These are phyloP conservation scores for Xiphias gladius DNA, from an alignment of 2,113 vertebrate genomes.

Conservation along the genomic window DNA sequence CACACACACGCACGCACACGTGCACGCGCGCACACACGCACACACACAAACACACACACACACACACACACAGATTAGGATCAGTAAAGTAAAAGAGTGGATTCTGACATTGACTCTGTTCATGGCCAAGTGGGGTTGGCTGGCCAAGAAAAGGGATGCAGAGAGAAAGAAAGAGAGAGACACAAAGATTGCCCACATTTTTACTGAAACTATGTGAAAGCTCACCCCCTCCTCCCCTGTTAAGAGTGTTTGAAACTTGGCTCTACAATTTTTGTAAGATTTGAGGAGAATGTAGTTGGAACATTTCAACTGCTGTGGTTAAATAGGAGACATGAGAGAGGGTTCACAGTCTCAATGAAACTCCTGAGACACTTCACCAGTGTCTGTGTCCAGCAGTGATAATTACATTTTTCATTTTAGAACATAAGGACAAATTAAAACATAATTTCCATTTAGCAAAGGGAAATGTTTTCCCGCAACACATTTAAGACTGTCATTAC, in stretches of 20 bases:
- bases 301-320: constrained; percentile 15
- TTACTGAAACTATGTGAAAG: constrained; percentile 24
- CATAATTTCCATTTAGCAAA: background rate
- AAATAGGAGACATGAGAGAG: background rate
- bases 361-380: background rate
- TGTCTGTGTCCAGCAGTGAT: background rate
- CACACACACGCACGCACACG: too few relatives aligned
- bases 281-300: constrained; percentile 10
- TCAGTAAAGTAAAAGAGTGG: constrained; percentile 79
- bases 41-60: constrained; percentile 73
- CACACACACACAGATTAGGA: constrained; percentile 84
- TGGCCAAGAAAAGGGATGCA: constrained; percentile 70
- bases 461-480: background rate
- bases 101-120: constrained; percentile 73
- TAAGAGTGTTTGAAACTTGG: constrained; percentile 2
- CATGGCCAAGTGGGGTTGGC: constrained; percentile 72
- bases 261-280: constrained; percentile 3
- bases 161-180: constrained; percentile 45
- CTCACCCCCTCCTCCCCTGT: background rate
- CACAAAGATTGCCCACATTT: constrained; percentile 41
- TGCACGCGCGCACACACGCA: background rate
- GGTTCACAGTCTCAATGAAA: constrained; percentile 5
- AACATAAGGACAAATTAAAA: background rate
- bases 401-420: background rate
- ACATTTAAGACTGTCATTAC: background rate